Base-by-base conservation (phyloP, 2,888 invertebrate species). In the Deilephila elpenor region DNA sequence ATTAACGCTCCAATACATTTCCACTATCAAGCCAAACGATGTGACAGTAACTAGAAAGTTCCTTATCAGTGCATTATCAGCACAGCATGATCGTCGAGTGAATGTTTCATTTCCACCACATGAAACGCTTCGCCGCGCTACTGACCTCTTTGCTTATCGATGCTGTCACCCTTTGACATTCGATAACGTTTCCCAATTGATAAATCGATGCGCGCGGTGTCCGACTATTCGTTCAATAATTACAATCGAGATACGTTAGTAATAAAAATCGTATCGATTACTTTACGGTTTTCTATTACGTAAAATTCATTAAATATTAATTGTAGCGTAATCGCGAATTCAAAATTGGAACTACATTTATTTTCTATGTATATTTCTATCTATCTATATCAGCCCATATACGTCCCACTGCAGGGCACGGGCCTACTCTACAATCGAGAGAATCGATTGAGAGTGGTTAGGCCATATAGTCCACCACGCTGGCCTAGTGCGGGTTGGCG, bases 111-210 rank as follows among this genome's bases (percentile, higher is more conserved):
- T 29, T n/a, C 20, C n/a, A 34, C 61, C 19, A 34, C 5, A 32
- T 62, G 61, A 5, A 62, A 32, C 32, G 32, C 32, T 32, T 32
- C 5, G 32, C 3, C 61, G 61, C 32, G 29, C 34, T 29, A 67
- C 20, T 67, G 64, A 67, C 20, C 61, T 67, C 20, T 44, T 67
- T 67, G 5, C 64, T 67, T 67, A 67, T 44, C 44, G 44, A 67
- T 67, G n/a, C 2, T 25, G 44, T 44, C 11, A 37, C 8, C 64
- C 17, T 62, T 34, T 67, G 64, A 67, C 64, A 44, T 67, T 44
- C 20, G 44, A 67, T 44, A 19, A n/a, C 19, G 11, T 67, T 44
- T 14, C 44, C 20, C 20, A 67, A 67, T 44, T 44, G 62, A 62
- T 62, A 62, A 44, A 11, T 44, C 64, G 44, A 44, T 67, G 34